Base-by-base conservation (phyloP, 2,888 invertebrate species). In the Latheticus oryzae region DNA sequence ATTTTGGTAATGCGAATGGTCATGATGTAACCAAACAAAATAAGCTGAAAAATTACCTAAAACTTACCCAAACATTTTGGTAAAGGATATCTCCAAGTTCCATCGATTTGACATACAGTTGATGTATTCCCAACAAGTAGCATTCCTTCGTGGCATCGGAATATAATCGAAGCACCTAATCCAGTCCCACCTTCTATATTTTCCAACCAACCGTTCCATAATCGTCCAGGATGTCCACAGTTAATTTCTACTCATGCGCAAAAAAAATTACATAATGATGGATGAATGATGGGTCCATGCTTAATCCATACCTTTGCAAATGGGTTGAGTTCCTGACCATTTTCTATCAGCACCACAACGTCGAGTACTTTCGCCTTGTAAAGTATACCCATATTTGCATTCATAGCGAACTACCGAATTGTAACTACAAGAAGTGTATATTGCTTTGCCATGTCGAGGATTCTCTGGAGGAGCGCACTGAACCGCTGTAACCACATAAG, bases 171-270 rank as follows among this genome's bases (percentile, higher is more conserved):
- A 0, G 95, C 92, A 0, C 97, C 97, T 16, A 95, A 82, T 0
- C 92, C 94, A 2, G 95, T 96, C 15, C 94, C 95, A 19, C 87
- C 86, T 66, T 93, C 93, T 56, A 92, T 90, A 75, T 93, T 93
- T 79, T 95, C 94, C 69, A 90, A 84, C 91, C 96, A 97, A 2
- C 99, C 98, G 75, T 99, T 97, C 85, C 93, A 94, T 4, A 99
- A 85, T 37, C 90, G 87, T 1, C 95, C 96, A 0, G 97, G 95
- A 69, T 91, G 89, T 0, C 96, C 95, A 79, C 98, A 99, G 81
- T 97, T 94, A 72, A 99, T 97, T 83, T 97, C 98, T 95, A 82
- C 12, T 69, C 71, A 63, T 66, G 63, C 65, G 60, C 61, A 62
- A 63, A 63, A 17, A 42, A 63, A 63, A 63, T 17, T 50, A 57